Evolutionary conservation across 2,113 vertebrate genomes (phyloP), one percentile per base, ranked within the genome.

Genomic region (Esox niger): DNA sequence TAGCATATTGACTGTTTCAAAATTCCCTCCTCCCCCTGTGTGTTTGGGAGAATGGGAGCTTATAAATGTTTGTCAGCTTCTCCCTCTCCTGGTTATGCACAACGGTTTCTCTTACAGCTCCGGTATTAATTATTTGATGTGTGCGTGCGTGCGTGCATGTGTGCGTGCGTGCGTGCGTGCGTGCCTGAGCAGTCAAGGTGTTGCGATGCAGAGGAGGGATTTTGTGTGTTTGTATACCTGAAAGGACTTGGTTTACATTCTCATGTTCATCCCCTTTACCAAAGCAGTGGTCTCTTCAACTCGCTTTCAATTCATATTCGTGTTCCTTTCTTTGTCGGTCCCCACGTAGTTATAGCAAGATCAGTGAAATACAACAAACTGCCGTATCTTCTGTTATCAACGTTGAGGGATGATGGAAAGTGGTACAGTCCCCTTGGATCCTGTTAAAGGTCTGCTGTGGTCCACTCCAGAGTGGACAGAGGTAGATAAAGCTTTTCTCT

Each of bases 401-500:
- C 74, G 77, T 79, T 77, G 69, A 43, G 38, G 38, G 2, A 17
- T 43, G 38, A 43, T 43, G 38, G 5, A 43, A 17, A 43, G 38
- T 17, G 1, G 38, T 43, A 17, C 13, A 74, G 47, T 52, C 47
- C 47, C 7, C 11, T 52, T 52, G 47, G 47, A 4, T 7, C 47
- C 20, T 20, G 2, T 20, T 52, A 2, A 52, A 52, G 47, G 20
- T n/a, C 69, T 59, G 67, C 73, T 8, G 66, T 43, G 64, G 65
- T 74, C 73, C 71, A 61, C 61, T 29, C 11, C 69, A 72, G 76
- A 25, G 64, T 11, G 70, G 68, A 76, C 62, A 55, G 71, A 54
- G 75, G 74, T 61, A 65, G 74, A 70, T 71, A 64, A 79, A 75
- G 74, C 76, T 70, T 60, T 11, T 67, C 71, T 86, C 75, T 81